Evolutionary conservation across 2,797 vertebrate genomes (phyloP).

Genomic region (Enteromius afrohamiltoni): DNA sequence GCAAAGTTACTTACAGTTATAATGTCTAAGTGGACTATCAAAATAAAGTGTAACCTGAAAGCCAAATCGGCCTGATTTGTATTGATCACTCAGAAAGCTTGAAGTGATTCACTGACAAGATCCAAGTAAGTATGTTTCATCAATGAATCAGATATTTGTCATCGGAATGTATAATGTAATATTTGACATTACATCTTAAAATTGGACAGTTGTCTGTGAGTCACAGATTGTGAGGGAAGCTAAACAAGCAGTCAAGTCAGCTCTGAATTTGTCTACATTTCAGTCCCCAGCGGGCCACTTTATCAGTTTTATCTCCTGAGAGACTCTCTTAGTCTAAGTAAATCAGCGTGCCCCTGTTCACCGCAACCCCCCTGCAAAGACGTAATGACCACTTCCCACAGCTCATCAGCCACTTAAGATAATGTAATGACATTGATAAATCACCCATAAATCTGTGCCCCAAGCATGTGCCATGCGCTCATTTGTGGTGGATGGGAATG

Average conservation of each 20-base stretch:
- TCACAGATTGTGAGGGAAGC: not conserved
- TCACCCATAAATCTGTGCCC: conserved; percentile 74
- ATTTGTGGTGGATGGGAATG: conserved; percentile 62
- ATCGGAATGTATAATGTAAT: not conserved
- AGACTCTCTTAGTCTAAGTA: conserved; percentile 9
- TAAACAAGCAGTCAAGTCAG: conserved; percentile 7
- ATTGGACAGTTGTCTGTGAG: not conserved
- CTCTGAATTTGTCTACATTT: conserved; percentile 1
- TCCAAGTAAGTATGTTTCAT: not conserved
- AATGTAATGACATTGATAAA: conserved; percentile 73
- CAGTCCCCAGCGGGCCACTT: conserved; percentile 17
- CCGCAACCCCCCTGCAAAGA: conserved; percentile 5
- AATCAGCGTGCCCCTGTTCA: conserved; percentile 24
- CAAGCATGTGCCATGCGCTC: conserved; percentile 65
- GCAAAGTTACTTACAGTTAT: too few relatives aligned
- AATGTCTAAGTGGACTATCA: too few relatives aligned
- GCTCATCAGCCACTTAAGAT: conserved; percentile 75
- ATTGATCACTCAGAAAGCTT: not conserved
- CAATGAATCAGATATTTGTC: not conserved
- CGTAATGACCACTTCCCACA: conserved; percentile 73
- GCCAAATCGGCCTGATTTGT: not conserved
- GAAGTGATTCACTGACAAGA: not conserved
- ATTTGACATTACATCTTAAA: not conserved
- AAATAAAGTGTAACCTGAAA: not conserved
- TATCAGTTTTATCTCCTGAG: conserved; percentile 34